Evolutionary conservation across 1,140 invertebrate genomes (phyloP), one percentile per base, ranked within the genome.

Genomic region (Heliothis virescens): DNA sequence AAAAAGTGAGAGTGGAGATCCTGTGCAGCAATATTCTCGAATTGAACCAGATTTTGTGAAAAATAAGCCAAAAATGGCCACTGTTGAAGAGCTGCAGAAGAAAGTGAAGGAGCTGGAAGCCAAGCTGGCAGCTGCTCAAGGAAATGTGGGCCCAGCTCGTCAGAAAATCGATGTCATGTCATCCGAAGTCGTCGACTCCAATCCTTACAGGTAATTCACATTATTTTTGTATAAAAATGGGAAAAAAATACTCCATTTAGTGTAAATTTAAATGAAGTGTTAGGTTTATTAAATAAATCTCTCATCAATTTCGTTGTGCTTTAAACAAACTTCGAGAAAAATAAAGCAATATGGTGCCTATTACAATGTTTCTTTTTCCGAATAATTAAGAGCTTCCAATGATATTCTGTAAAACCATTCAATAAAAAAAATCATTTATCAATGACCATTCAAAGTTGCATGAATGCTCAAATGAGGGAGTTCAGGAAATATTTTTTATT

Each of bases 191-290:
- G 97, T 99, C 15, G 99, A 99, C 95, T 98, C 98, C 0, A 99
- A 99, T 96, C 99, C 99, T 1, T 99, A 99, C 96, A 99, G 98
- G 98, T 98, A 94, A 91, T 86, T 83, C 73, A 12, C 34, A 52
- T 12, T 78, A 74, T 83, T 59, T 53, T 26, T 55, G 7, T 41
- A 10, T 9, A 3, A 29, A 7, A 55, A 11, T 9, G 26, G 16
- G 7, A 53, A 41, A 18, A 53, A 5, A 13, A 0, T 13, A 41
- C 47, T 3, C 11, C 7, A 53, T 53, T 53, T 53, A 3, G 13
- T 3, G 2, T 26, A 74, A 60, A 59, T 82, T 82, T 63, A 77
- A 69, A 78, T 79, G 63, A 0, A 29, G 7, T 60, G 2, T 59
- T 74, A 15, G 1, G 3, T n/a, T 53, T 13, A 82, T 60, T 15